A percentile compares a stretch with the other conserved stretches of the same genome.
phyloP scores from a whole-genome alignment of 2,797 vertebrate genomes.

The Carduelis carduelis region DNA sequence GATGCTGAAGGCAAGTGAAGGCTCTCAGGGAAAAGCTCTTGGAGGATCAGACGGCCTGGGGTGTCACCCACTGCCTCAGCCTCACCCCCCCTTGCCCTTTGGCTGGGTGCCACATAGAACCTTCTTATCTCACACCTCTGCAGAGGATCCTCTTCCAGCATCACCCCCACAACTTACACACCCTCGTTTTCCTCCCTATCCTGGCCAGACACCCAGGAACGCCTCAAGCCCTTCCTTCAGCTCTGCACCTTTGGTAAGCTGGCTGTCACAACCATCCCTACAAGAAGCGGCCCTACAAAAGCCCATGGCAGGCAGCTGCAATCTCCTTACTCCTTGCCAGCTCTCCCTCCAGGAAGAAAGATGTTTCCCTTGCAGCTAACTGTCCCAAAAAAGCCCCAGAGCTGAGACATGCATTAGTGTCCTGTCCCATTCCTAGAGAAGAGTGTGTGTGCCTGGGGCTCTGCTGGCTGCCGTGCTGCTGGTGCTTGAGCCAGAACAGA shows the following conservation, averaged over 20 bases:
- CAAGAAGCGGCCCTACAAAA: not conserved
- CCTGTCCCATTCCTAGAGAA: not conserved
- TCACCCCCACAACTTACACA: not conserved
- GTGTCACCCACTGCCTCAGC: not conserved
- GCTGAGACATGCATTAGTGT: fast-evolving
- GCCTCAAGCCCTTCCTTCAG: not conserved
- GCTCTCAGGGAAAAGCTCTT: not conserved
- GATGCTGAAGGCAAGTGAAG: not conserved
- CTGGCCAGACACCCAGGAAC: not conserved
- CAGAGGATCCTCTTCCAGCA: not conserved
- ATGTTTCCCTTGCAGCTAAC: not conserved
- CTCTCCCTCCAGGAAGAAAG: not conserved
- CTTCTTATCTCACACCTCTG: not conserved
- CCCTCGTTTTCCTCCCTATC: fast-evolving
- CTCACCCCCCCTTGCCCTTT: not conserved
- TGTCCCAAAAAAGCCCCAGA: not conserved
- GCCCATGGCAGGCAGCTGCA: not conserved
- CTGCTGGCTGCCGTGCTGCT: not conserved
- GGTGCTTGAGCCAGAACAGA: not conserved
- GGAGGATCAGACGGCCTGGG: not conserved
- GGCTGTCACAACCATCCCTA: not conserved
- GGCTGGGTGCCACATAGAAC: not conserved
- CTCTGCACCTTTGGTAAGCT: fast-evolving
- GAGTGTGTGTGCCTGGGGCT: not conserved
- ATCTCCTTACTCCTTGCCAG: not conserved